Evolutionary conservation across 2,797 vertebrate species (phyloP), one percentile per base, ranked within the genome.

Genomic region (Rhinichthys osculus): DNA sequence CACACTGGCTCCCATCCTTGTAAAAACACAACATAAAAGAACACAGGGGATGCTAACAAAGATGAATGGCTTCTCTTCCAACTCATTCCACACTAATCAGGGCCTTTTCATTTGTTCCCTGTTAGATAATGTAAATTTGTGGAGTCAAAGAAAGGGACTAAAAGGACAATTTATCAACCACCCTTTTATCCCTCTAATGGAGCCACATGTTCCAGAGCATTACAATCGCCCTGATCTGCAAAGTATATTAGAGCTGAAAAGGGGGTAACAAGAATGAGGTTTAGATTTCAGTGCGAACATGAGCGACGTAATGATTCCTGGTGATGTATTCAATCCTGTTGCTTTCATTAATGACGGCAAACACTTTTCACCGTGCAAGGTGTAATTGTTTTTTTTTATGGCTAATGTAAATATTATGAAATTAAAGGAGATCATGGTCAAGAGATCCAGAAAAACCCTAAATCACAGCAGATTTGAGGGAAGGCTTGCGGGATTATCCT

Each of bases 41-140:
- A 92, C 93, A 91, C 93, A 94, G 94, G 93, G 93, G 94, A 95
- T 92, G 92, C 94, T 95, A 95, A 95, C 95, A 93, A 95, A 96
- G 95, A 96, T 93, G 91, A 95, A 96, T 96, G 91, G 92, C 89
- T 40, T 93, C 85, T 86, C 84, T 67, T 76, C 82, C 90, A 81
- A 92, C 92, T 94, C 93, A 93, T 95, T 95, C 95, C 95, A 92
- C 93, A 93, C 94, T 95, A 96, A 96, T 96, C 93, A 95, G 93
- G 91, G 91, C 69, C 94, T 95, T 95, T 95, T 95, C 94, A 95
- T 86, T 87, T 81, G 82, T 82, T 85, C 83, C 83, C 87, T 90
- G 93, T 93, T 91, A 92, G 92, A 95, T 95, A 94, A 94, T 94
- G 91, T 94, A 95, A 94, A 95, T 96, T 95, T 93, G 95, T 95